Percentiles rank a stretch among this genome's conserved stretches.
Conservation (phyloP, 2,797 vertebrate species). For the Vultur gryphus region DNA sequence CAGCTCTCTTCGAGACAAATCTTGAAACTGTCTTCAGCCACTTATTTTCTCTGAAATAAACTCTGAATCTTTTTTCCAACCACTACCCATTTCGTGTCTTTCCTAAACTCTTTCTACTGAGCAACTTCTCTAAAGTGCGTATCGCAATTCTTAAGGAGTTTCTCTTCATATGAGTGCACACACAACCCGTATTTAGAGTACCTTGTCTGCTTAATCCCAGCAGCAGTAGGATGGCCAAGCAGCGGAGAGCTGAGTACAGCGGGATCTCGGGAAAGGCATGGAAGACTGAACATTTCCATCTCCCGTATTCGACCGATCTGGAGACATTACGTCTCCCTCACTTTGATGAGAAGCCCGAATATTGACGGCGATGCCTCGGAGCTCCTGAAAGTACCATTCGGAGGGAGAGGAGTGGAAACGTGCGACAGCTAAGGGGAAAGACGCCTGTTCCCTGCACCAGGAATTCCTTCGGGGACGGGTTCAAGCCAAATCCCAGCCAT, state of each 20-base stretch:
- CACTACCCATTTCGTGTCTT: neutral
- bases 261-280: neutral
- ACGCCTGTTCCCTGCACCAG: fast-evolving
- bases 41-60: neutral
- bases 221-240: neutral
- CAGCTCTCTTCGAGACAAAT: neutral
- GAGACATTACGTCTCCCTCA: neutral
- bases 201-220: neutral
- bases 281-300: neutral
- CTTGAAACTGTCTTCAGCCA: neutral
- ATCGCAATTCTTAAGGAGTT: neutral
- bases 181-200: neutral
- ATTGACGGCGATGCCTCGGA: fast-evolving
- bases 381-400: neutral
- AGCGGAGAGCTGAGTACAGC: fast-evolving
- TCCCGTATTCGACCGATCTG: fast-evolving
- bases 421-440: fast-evolving
- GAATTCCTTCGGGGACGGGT: fast-evolving
- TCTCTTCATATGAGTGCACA: neutral
- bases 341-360: neutral
- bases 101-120: neutral
- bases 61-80: neutral
- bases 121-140: fast-evolving
- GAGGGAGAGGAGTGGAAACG: neutral
- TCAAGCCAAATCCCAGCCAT: neutral